Conservation (phyloP, 2,113 vertebrate species). For the Cyprinus carpio region DNA sequence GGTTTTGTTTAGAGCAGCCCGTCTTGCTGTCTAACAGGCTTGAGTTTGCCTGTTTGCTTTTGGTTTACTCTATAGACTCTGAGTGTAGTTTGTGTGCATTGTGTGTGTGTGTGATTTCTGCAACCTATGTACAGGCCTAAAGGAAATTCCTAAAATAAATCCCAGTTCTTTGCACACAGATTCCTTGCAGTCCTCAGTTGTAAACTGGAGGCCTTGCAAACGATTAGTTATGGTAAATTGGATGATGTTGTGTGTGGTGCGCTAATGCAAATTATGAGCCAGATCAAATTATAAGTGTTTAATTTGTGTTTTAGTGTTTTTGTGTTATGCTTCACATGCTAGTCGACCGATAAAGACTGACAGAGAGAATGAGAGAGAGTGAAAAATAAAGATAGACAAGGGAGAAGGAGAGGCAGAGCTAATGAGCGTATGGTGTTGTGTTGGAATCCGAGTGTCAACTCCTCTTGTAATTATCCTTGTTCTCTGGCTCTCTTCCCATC, state of each 20-base stretch:
- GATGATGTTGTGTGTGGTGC: conserved; percentile 18
- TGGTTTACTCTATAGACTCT: conserved; percentile 45
- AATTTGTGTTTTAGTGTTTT: conserved; percentile 1
- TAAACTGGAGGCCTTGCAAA: conserved; percentile 32
- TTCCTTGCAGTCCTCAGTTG: neutral
- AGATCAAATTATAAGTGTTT: conserved; percentile 28
- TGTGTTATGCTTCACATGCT: conserved; percentile 15
- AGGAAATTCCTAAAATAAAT: neutral
- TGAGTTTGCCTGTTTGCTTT: conserved; percentile 45
- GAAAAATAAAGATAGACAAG: conserved; percentile 29
- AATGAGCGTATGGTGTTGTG: conserved; percentile 27
- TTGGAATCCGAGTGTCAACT: conserved; percentile 22
- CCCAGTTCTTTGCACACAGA: neutral
- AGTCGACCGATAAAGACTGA: conserved; percentile 26
- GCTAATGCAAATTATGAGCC: neutral
- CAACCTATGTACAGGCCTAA: neutral
- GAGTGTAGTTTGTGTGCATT: conserved; percentile 11
- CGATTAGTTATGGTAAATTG: neutral
- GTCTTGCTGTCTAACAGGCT: conserved; percentile 79
- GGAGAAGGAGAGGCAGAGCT: conserved; percentile 10
- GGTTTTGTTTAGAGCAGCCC: conserved; percentile 68
- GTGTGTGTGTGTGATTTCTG: conserved; percentile 26
- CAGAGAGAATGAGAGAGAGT: neutral
- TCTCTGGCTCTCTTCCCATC: neutral
- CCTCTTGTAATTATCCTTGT: conserved; percentile 37